These are phyloP conservation scores for Hydropsyche betteni DNA, from an alignment of 2,888 invertebrate species.

Conservation along the genomic window DNA sequence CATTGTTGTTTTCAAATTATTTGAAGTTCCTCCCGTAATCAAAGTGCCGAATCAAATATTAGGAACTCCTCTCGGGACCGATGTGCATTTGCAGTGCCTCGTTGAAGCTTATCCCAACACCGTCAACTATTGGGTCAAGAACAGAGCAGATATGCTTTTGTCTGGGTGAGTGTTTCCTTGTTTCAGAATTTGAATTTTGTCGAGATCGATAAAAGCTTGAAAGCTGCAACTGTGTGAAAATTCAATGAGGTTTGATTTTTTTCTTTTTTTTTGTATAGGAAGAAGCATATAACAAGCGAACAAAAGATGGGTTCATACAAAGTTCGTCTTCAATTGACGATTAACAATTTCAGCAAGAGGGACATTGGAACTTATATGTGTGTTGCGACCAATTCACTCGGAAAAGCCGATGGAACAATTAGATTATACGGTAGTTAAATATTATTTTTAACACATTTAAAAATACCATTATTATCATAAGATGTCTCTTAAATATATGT, in stretches of 20 bases:
- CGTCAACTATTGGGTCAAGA: constrained; percentile 73
- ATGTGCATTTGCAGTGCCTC: constrained; percentile 70
- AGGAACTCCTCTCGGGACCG: constrained; percentile 69
- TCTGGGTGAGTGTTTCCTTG: constrained; percentile 59
- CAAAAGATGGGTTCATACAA: constrained; percentile 59
- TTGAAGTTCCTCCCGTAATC: constrained; percentile 70
- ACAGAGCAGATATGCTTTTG: constrained; percentile 60
- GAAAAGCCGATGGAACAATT: constrained; percentile 62
- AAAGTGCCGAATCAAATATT: constrained; percentile 71
- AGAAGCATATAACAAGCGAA: constrained; percentile 61
- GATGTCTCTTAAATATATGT: too few relatives aligned
- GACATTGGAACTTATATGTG: constrained; percentile 65
- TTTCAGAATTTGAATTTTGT: not conserved
- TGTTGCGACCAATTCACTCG: constrained; percentile 64
- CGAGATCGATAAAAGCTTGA: not conserved
- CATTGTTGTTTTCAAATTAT: constrained; percentile 44
- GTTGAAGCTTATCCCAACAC: constrained; percentile 73
- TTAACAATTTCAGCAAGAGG: constrained; percentile 58
- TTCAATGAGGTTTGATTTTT: not conserved
- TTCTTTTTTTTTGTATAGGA: constrained; percentile 54
- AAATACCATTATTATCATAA: too few relatives aligned
- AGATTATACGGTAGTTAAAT: constrained; percentile 59
- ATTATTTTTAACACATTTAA: too few relatives aligned
- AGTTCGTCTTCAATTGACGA: constrained; percentile 61
- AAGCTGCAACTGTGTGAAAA: not conserved